phyloP scores from a whole-genome alignment of 2,113 vertebrate species.

The Leiothrix lutea region DNA sequence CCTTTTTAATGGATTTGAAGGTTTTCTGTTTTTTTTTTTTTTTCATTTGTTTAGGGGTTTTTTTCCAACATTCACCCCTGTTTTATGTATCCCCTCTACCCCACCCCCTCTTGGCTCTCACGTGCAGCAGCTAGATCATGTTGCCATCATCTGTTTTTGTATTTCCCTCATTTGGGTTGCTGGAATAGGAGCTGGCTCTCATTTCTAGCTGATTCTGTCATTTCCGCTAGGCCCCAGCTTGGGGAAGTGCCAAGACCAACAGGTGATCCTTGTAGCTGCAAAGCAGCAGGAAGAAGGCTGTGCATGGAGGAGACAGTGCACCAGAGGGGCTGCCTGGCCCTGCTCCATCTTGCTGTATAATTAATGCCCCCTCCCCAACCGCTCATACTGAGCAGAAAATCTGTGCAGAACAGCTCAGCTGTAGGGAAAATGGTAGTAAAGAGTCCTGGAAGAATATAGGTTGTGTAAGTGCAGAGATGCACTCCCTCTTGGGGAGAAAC shows the following conservation, averaged over 20 bases:
- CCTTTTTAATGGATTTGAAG: background rate
- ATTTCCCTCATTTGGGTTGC: conserved; percentile 54
- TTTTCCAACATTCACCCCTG: background rate
- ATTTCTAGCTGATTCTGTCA: conserved; percentile 86
- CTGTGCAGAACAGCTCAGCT: conserved; percentile 69
- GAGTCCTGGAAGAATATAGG: background rate
- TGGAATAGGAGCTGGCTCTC: conserved; percentile 76
- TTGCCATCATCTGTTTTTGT: conserved; percentile 45
- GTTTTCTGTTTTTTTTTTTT: rapidly evolving
- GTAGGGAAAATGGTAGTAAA: conserved; percentile 58
- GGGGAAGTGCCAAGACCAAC: conserved; percentile 86
- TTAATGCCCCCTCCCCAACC: conserved; percentile 44
- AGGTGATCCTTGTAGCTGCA: conserved; percentile 85
- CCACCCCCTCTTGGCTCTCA: background rate
- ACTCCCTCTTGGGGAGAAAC: background rate
- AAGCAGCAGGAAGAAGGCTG: conserved; percentile 83
- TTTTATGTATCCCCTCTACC: background rate
- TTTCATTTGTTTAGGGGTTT: background rate
- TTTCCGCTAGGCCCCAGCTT: conserved; percentile 84
- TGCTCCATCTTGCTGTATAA: conserved; percentile 73
- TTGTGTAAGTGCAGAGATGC: background rate
- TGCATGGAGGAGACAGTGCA: conserved; percentile 76
- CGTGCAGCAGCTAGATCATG: background rate
- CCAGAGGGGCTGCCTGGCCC: conserved; percentile 79
- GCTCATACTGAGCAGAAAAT: conserved; percentile 63